Evolutionary conservation across 2,888 invertebrate genomes (phyloP), one percentile per base, ranked within the genome.

Genomic region (Eulithis prunata): DNA sequence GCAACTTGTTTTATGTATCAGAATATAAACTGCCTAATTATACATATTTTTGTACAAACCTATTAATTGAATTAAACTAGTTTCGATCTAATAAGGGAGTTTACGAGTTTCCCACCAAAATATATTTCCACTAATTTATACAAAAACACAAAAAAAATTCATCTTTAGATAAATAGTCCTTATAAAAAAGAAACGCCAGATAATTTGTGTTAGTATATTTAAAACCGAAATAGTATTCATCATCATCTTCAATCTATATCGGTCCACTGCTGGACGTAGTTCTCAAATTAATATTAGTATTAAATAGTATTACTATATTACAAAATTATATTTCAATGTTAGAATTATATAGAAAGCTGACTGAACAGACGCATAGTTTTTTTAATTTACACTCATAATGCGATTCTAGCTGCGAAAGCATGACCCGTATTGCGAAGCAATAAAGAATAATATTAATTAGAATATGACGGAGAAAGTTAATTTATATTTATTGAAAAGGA

Each of bases 281-380:
- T 21, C 1, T 21, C 21, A 21, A 21, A 21, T 21, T 21, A 21
- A 2, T 21, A 1, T 21, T 21, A 21, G 21, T 21, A 21, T 21
- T 21, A 21, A 21, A 21, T 21, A 38, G 8, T 38, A 38, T 38
- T 38, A 38, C 38, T 38, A 7, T 38, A 3, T 38, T 2, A 38
- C 38, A 7, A 38, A 6, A 53, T 43, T 54, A 45, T 13, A 61
- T 49, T 54, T 32, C 52, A 12, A 59, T 47, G 56, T 45, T 57
- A 57, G 58, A 62, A 61, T 62, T 61, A 67, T 68, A 68, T 70
- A 70, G 70, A 72, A 70, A 72, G 71, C 59, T 1, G 46, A 65
- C 66, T 64, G 21, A 21, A 21, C 21, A 51, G 66, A 63, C 49
- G 52, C 63, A 61, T 8, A 47, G 63, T 60, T 69, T 67, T 54